Evolutionary conservation across 2,113 vertebrate genomes (phyloP).

Genomic region (Epinephelus lanceolatus): DNA sequence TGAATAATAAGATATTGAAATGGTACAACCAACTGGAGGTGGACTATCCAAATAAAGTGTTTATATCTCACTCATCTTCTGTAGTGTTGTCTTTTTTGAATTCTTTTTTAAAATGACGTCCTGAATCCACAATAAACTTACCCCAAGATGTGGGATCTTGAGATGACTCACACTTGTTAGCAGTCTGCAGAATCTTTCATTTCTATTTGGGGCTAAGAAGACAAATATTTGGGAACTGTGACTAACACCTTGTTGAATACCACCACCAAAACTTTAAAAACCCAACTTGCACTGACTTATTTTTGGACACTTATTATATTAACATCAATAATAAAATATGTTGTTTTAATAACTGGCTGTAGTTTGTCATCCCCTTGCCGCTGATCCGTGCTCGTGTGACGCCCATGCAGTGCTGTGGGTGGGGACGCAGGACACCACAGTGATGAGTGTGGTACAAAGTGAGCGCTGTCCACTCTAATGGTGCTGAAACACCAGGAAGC

Average conservation of each 20-base stretch:
- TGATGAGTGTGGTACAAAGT: conserved; percentile 35
- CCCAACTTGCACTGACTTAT: background rate
- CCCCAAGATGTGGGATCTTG: conserved; percentile 1
- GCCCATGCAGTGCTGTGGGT: conserved; percentile 63
- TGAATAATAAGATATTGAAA: too few species aligned
- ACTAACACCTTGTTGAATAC: conserved; percentile 12
- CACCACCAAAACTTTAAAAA: background rate
- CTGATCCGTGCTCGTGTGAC: conserved; percentile 29
- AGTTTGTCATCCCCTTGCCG: background rate
- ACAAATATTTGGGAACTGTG: conserved; percentile 7
- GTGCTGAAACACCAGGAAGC: conserved; percentile 85
- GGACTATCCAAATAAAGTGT: too few species aligned
- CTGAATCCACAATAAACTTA: conserved; percentile 6
- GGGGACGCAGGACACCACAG: conserved; percentile 54
- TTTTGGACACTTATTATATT: background rate
- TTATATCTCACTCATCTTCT: too few species aligned
- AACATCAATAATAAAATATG: background rate
- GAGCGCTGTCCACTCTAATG: conserved; percentile 85
- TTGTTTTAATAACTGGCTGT: background rate
- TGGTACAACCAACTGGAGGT: too few species aligned
- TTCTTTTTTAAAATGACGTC: background rate
- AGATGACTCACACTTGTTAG: conserved; percentile 42
- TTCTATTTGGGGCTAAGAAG: conserved; percentile 9
- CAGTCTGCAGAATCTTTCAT: conserved; percentile 15
- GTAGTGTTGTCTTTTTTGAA: background rate